Conservation (phyloP, 1,140 invertebrate species). For the Camponotus pennsylvanicus region DNA sequence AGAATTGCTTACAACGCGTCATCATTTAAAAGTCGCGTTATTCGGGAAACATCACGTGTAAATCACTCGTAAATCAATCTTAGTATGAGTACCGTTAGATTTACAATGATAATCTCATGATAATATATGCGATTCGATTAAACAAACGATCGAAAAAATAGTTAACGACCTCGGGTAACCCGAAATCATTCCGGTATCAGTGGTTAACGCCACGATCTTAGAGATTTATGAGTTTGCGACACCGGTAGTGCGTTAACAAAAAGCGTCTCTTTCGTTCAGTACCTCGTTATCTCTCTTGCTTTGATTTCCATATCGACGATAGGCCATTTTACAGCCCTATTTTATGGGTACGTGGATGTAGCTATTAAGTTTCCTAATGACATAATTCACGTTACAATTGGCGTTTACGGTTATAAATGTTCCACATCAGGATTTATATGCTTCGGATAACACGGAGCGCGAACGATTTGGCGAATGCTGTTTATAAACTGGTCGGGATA, state of each 20-base stretch:
- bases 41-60: conserved; percentile 74
- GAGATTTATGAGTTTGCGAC: conserved; percentile 65
- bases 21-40: conserved; percentile 59
- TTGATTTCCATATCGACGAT: conserved; percentile 15
- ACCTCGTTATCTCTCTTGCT: conserved; percentile 29
- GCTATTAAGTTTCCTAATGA: conserved; percentile 44
- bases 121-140: conserved; percentile 76
- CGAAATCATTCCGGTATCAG: conserved; percentile 62
- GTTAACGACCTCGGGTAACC: conserved; percentile 67
- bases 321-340: conserved; percentile 22
- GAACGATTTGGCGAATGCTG: not conserved
- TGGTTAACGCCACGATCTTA: conserved; percentile 33
- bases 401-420: conserved; percentile 32
- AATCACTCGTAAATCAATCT: conserved; percentile 73
- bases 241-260: conserved; percentile 21
- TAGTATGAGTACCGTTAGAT: conserved; percentile 75
- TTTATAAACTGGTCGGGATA: not conserved
- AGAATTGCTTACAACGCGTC: not conserved
- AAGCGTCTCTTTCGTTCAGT: conserved; percentile 37
- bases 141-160: conserved; percentile 72
- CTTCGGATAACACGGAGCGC: conserved; percentile 1
- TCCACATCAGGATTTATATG: conserved; percentile 27
- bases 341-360: conserved; percentile 17
- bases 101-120: conserved; percentile 77
- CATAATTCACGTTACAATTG: conserved; percentile 39